phyloP scores from a whole-genome alignment of 2,113 vertebrate genomes.

The Gulo gulo region DNA sequence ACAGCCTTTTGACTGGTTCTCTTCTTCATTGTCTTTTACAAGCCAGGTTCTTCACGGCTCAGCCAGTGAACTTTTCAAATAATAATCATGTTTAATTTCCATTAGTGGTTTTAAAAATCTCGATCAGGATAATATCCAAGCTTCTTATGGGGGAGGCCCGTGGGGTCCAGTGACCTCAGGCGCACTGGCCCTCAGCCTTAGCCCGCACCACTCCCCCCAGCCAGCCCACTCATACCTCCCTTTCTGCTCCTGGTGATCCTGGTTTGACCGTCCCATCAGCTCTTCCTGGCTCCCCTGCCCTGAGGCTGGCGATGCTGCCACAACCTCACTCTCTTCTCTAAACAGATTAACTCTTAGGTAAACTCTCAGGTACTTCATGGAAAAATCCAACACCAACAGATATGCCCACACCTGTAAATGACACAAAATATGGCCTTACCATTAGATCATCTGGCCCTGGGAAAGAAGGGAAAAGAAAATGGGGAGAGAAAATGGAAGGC shows the following conservation, averaged over 20 bases:
- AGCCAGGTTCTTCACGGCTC: neutral
- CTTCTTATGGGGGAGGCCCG: neutral
- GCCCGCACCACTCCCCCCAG: accelerated
- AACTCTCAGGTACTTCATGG: neutral
- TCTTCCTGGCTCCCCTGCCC: neutral
- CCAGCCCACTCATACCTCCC: neutral
- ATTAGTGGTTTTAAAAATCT: neutral
- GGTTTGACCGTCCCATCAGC: neutral
- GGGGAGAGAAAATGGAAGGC: neutral
- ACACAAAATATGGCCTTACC: neutral
- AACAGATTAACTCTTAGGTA: neutral
- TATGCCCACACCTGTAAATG: neutral
- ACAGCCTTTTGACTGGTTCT: neutral
- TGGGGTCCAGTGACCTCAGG: neutral
- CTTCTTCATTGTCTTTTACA: neutral
- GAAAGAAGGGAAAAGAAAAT: neutral
- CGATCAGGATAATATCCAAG: neutral
- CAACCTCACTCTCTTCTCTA: neutral
- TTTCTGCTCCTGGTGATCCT: neutral
- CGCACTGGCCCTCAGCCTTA: too few relatives aligned
- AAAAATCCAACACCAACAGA: neutral
- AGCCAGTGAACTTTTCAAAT: neutral
- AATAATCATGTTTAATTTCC: neutral
- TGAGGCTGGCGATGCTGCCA: neutral
- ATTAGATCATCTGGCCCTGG: neutral